phyloP scores from a whole-genome alignment of 1,140 invertebrate genomes.

The fruit fly (Drosophila melanogaster) region Release_6_plus_ISO1_MT NT_033779.5:8739501-8740000 shows the following conservation, averaged over 20 bases:
- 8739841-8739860: neutral
- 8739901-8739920: conserved; percentile 5
- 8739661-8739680: too few species aligned
- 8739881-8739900: conserved; percentile 1
- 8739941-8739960: conserved; percentile 21
- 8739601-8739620: neutral
- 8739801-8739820: neutral
- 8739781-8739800: neutral
- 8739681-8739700: too few species aligned
- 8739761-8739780: too few species aligned
- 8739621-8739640: neutral
- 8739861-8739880: conserved; percentile 14
- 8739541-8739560: conserved; percentile 62
- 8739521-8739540: conserved; percentile 64
- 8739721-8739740: too few species aligned
- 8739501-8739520: conserved; percentile 54
- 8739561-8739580: conserved; percentile 23
- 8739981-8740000: conserved; percentile 80
- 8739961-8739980: conserved; percentile 63
- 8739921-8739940: neutral
- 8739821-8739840: neutral
- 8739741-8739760: too few species aligned
- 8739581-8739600: conserved; percentile 2
- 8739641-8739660: neutral
- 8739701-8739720: too few species aligned